A percentile compares a stretch with the other conserved stretches of the same genome.
These are phyloP conservation scores for Panurus biarmicus DNA, from an alignment of 2,113 vertebrate genomes.

Conservation along the genomic window DNA sequence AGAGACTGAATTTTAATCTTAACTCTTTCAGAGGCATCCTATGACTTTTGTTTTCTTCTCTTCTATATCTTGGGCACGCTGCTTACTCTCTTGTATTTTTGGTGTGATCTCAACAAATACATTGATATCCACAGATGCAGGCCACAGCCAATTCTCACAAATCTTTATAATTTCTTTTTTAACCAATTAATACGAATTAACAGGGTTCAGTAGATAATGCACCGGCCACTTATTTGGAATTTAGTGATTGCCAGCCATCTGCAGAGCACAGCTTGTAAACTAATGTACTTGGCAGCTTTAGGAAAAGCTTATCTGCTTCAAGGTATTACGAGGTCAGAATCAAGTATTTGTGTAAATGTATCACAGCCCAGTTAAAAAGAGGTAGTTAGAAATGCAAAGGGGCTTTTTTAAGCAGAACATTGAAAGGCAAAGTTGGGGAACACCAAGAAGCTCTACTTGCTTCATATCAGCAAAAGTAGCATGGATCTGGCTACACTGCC, in stretches of 20 bases:
- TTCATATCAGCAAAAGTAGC: background rate
- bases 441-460: background rate
- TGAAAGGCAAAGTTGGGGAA: background rate
- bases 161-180: background rate
- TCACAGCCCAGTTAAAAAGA: background rate
- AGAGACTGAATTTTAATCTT: background rate
- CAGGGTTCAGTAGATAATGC: background rate
- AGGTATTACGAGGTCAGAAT: background rate
- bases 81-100: background rate
- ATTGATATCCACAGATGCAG: background rate
- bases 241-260: background rate
- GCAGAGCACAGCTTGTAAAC: constrained; percentile 13
- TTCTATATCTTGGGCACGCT: background rate
- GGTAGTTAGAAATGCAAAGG: background rate
- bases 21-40: background rate
- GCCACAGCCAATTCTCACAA: background rate
- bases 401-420: background rate
- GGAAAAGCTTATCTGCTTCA: background rate
- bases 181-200: background rate
- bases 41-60: background rate
- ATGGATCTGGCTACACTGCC: background rate
- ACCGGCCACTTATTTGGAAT: background rate
- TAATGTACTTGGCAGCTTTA: background rate
- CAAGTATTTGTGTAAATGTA: background rate
- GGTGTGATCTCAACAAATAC: background rate